These are phyloP conservation scores for Plagiodera versicolora DNA, from an alignment of 2,888 invertebrate genomes.

Conservation along the genomic window DNA sequence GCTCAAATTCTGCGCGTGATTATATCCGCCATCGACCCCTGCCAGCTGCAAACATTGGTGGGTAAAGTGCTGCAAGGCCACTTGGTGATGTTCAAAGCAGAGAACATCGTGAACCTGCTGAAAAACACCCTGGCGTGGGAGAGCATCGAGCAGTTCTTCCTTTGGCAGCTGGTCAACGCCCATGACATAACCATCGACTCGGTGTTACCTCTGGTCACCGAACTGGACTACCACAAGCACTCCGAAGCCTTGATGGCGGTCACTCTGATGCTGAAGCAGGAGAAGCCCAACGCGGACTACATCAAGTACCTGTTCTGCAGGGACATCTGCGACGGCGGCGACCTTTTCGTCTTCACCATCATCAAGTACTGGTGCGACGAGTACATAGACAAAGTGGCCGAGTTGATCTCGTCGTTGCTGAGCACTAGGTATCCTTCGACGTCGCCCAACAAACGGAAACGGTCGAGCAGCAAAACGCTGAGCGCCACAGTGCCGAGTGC, in stretches of 20 bases:
- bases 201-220: slow-evolving; percentile 76
- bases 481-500: slow-evolving; percentile 73
- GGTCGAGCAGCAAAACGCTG: slow-evolving; percentile 73
- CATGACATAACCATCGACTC: slow-evolving; percentile 93
- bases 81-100: slow-evolving; percentile 78
- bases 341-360: slow-evolving; percentile 88
- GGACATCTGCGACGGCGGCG: slow-evolving; percentile 59
- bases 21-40: slow-evolving; percentile 87
- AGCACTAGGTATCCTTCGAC: slow-evolving; percentile 81
- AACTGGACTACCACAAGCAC: slow-evolving; percentile 80
- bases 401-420: slow-evolving; percentile 75
- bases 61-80: slow-evolving; percentile 75
- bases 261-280: slow-evolving; percentile 87
- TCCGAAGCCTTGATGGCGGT: slow-evolving; percentile 92
- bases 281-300: slow-evolving; percentile 85
- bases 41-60: slow-evolving; percentile 86
- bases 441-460: slow-evolving; percentile 89
- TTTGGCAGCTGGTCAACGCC: slow-evolving; percentile 94
- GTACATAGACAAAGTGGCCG: slow-evolving; percentile 84
- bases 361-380: slow-evolving; percentile 94
- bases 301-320: slow-evolving; percentile 79
- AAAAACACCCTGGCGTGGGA: slow-evolving; percentile 92
- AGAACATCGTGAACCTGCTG: slow-evolving; percentile 73
- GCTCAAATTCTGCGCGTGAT: slow-evolving; percentile 85
- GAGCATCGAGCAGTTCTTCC: slow-evolving; percentile 94